Conservation (phyloP, 2,888 invertebrate genomes). For the Dugesia japonica region DNA sequence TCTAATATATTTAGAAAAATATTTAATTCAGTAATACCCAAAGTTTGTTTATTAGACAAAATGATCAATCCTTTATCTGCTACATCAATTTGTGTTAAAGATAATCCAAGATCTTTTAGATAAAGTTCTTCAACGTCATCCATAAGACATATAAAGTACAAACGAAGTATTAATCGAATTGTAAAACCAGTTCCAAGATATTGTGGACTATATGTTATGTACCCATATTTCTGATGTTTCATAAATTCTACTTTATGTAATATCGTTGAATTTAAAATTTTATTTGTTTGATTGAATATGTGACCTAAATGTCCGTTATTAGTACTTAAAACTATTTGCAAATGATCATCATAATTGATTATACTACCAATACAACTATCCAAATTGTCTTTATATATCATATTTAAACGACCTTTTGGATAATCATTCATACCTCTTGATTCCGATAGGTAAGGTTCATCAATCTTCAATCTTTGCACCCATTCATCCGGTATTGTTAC, state of each 20-base stretch:
- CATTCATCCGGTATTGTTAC: neutral
- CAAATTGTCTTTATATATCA: neutral
- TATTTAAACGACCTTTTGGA: conserved; percentile 7
- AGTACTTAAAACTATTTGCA: neutral
- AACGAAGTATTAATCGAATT: neutral
- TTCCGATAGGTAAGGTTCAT: neutral
- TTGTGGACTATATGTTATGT: neutral
- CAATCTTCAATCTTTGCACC: neutral
- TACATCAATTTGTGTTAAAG: neutral
- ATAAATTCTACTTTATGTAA: neutral
- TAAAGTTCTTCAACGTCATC: neutral
- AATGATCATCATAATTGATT: conserved; percentile 4
- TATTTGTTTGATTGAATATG: neutral
- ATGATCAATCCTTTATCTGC: neutral
- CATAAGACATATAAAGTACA: neutral
- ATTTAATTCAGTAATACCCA: neutral
- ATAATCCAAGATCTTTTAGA: neutral
- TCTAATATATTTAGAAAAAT: neutral
- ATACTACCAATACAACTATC: neutral
- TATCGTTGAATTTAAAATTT: neutral
- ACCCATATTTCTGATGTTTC: neutral
- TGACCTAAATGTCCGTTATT: neutral
- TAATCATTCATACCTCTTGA: neutral
- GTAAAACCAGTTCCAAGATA: conserved; percentile 22
- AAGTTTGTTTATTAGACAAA: conserved; percentile 2